Conservation (phyloP, 2,888 invertebrate genomes). For the Elysia crispata region DNA sequence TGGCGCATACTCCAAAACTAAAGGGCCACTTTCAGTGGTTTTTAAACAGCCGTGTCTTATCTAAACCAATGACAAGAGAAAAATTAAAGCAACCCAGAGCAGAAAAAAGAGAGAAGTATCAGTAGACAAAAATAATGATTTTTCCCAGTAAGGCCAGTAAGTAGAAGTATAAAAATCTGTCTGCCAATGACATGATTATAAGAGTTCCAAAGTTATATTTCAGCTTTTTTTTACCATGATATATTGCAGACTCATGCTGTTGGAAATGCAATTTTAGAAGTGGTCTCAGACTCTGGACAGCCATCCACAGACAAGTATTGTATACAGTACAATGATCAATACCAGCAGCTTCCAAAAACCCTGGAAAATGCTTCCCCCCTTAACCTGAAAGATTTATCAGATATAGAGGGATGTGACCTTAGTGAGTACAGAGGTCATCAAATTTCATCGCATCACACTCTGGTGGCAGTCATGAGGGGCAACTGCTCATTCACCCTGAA, state of each 20-base stretch:
- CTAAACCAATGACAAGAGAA: too few relatives aligned
- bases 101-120: too few relatives aligned
- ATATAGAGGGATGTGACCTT: slow-evolving; percentile 30
- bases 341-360: slow-evolving; percentile 22
- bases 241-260: neutral
- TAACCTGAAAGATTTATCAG: slow-evolving; percentile 29
- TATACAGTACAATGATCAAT: slow-evolving; percentile 25
- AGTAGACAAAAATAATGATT: too few relatives aligned
- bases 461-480: slow-evolving; percentile 67
- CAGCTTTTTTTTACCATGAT: too few relatives aligned
- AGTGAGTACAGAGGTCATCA: slow-evolving; percentile 16
- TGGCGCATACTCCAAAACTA: too few relatives aligned
- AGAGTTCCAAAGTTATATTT: too few relatives aligned
- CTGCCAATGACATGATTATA: too few relatives aligned
- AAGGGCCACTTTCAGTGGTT: too few relatives aligned
- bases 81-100: too few relatives aligned
- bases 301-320: neutral
- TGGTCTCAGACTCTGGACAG: neutral
- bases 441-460: slow-evolving; percentile 39
- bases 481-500: slow-evolving; percentile 72
- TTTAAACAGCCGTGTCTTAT: too few relatives aligned
- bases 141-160: too few relatives aligned
- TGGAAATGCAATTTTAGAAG: slow-evolving; percentile 33
- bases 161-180: too few relatives aligned
- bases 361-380: neutral